Evolutionary conservation across 2,113 vertebrate species (phyloP).

Genomic region (Oryctolagus cuniculus): DNA sequence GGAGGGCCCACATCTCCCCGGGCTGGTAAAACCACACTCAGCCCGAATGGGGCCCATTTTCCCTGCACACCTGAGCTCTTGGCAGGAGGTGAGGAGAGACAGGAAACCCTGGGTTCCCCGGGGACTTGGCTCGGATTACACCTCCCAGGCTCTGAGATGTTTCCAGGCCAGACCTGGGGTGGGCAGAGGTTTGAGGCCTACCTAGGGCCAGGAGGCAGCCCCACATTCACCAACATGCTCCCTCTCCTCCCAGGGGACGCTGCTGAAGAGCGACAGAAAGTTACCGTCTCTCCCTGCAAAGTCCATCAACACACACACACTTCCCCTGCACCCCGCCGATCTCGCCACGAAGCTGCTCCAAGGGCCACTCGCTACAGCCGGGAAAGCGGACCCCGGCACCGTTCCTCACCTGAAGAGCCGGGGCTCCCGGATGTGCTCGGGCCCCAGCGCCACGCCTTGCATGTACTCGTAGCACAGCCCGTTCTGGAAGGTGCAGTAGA

Average conservation of each 20-base stretch:
- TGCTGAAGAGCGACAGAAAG: neutral
- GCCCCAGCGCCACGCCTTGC: conserved; percentile 94
- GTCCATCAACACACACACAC: neutral
- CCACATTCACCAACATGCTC: neutral
- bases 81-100: neutral
- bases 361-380: neutral
- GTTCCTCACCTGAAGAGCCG: conserved; percentile 92
- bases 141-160: conserved; percentile 51
- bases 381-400: neutral
- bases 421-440: conserved; percentile 93
- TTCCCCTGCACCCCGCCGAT: neutral
- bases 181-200: conserved; percentile 7
- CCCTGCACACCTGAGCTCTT: neutral
- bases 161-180: conserved; percentile 20
- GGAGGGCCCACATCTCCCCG: neutral
- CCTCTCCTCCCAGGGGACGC: neutral
- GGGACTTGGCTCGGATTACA: conserved; percentile 42
- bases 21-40: neutral
- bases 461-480: conserved; percentile 98
- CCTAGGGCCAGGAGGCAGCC: neutral
- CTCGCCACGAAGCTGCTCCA: too few species aligned
- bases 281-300: neutral
- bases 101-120: neutral
- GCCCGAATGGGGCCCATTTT: neutral
- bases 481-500: conserved; percentile 98